Conservation (phyloP, 2,888 invertebrate species). For the Sturmia bella region DNA sequence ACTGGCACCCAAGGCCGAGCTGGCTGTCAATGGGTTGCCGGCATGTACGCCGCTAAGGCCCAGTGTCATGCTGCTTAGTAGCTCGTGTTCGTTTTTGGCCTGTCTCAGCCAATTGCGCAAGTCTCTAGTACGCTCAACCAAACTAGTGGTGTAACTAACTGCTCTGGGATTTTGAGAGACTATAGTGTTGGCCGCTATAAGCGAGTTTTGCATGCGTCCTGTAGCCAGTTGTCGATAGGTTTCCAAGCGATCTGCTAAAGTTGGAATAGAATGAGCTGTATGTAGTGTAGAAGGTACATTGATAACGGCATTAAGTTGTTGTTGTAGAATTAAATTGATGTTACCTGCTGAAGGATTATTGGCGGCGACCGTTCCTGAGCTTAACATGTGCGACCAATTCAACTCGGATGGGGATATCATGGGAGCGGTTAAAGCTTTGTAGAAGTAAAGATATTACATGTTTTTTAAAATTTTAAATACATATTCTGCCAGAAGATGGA, state of each 20-base stretch:
- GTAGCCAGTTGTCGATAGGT: constrained; percentile 83
- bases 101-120: constrained; percentile 87
- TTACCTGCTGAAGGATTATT: constrained; percentile 64
- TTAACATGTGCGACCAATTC: constrained; percentile 78
- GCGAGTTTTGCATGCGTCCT: constrained; percentile 82
- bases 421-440: constrained; percentile 66
- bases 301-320: constrained; percentile 48
- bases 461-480: too few relatives aligned
- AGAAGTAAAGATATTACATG: not conserved
- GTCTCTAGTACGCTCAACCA: constrained; percentile 86
- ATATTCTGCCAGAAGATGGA: too few relatives aligned
- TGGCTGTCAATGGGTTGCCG: constrained; percentile 30
- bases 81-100: constrained; percentile 81
- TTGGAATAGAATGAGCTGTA: constrained; percentile 80
- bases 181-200: constrained; percentile 79
- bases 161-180: constrained; percentile 81
- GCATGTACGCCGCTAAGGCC: constrained; percentile 48
- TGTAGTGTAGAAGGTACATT: constrained; percentile 72
- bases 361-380: constrained; percentile 64
- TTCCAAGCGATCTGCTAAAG: constrained; percentile 83
- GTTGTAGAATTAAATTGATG: constrained; percentile 57
- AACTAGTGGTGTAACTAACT: constrained; percentile 84
- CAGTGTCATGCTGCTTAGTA: constrained; percentile 70
- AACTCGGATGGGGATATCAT: constrained; percentile 78
- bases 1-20: constrained; percentile 47